Base-by-base conservation (phyloP, 1,140 invertebrate genomes). In the Drosophila varians region DNA sequence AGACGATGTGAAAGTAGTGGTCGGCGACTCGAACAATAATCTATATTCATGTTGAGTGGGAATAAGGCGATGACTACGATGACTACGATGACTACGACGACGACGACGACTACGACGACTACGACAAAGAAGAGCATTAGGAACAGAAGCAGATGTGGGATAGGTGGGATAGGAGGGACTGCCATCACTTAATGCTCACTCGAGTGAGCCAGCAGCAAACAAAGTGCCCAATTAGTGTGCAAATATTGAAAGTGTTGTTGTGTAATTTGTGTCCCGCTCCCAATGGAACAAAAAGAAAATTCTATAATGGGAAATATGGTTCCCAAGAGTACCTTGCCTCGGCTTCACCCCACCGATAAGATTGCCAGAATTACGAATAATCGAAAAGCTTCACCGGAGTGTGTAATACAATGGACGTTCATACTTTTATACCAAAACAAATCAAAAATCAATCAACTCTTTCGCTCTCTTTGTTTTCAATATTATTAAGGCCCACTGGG, bases 161-260 rank as follows among this genome's bases (percentile, higher is more conserved):
- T 45, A 66, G 38, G 21, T 46, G 48, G 40, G 60, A 55, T 28
- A 8, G 9, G n/a, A n/a, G n/a, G n/a, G n/a, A n/a, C 28, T 62
- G 56, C 56, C 66, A 71, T 60, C 57, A 64, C 69, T 70, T 74
- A 74, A 72, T 75, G 77, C 55, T 74, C 60, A 74, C 61, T 69
- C 49, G 51, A 42, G 54, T 58, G 70, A 64, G 70, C 36, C 58
- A 53, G 61, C 48, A 38, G 52, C 40, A 78, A 79, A 69, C 55
- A 78, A 77, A 82, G 56, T 69, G 77, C 80, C 80, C 80, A 84
- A 84, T 84, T 84, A 84, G 80, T 80, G 80, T 70, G 82, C 82
- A 84, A 84, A 84, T 87, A 84, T 87, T 84, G 82, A 87, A 74
- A 87, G 73, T 80, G 74, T 72, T 83, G 58, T 68, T 74, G 64